phyloP scores from a whole-genome alignment of 2,797 vertebrate species.

The Acrossocheilus fasciatus region DNA sequence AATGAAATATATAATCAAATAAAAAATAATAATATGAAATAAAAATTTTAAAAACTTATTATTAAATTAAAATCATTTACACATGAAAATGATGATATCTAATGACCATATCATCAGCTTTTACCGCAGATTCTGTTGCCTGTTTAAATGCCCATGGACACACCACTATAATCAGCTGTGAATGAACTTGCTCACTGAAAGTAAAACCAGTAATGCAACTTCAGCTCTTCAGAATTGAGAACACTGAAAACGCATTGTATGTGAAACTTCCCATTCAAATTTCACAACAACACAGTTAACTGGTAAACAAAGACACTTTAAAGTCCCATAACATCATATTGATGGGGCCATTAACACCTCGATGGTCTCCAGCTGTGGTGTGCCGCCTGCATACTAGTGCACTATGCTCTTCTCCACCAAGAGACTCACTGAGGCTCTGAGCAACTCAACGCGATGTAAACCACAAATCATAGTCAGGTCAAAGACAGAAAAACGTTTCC shows the following conservation, averaged over 20 bases:
- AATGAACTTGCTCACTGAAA: constrained; percentile 5
- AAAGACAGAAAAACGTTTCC: constrained; percentile 8
- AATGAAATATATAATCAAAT: no score
- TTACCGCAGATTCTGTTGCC: neutral
- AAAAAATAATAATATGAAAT: neutral
- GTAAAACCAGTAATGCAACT: neutral
- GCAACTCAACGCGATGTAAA: neutral
- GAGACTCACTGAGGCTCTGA: neutral
- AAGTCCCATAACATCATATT: constrained; percentile 57
- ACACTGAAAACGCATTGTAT: neutral
- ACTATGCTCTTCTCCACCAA: constrained; percentile 6
- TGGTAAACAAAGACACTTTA: constrained; percentile 57
- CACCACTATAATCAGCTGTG: neutral
- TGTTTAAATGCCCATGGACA: neutral
- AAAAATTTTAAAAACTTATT: no score
- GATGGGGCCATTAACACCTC: constrained; percentile 56
- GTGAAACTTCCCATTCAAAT: constrained; percentile 2
- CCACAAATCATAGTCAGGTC: constrained; percentile 13
- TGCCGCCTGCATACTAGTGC: constrained; percentile 22
- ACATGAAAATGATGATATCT: neutral
- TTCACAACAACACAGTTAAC: constrained; percentile 44
- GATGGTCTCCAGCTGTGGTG: constrained; percentile 58
- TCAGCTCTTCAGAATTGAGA: neutral
- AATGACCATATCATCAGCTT: neutral
- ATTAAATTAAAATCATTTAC: neutral